These are phyloP conservation scores for Drosophila hamatofila DNA, from an alignment of 2,888 invertebrate genomes.

Conservation along the genomic window DNA sequence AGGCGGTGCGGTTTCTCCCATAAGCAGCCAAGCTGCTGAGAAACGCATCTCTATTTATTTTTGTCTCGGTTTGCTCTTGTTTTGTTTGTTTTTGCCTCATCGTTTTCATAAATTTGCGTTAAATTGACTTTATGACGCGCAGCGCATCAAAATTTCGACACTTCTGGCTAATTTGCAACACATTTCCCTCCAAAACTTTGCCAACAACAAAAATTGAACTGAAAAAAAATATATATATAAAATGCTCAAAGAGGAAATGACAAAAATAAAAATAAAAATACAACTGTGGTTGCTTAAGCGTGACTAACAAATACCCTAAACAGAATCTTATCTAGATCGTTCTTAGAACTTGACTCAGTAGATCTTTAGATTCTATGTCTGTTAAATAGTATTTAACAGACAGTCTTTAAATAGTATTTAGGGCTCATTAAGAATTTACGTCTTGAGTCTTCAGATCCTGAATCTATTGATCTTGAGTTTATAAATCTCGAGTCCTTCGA, in stretches of 20 bases:
- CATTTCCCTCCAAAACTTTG: slow-evolving; percentile 59
- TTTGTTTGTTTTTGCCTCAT: slow-evolving; percentile 12
- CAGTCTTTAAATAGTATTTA: too few species aligned
- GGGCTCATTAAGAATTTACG: too few species aligned
- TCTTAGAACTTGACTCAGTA: too few species aligned
- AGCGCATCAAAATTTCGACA: slow-evolving; percentile 55
- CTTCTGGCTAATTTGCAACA: slow-evolving; percentile 74
- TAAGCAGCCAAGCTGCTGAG: not conserved
- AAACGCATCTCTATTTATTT: slow-evolving; percentile 20
- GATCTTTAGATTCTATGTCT: too few species aligned
- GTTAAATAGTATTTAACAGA: too few species aligned
- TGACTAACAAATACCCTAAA: not conserved
- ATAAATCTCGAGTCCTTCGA: too few species aligned
- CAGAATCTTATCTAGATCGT: too few species aligned
- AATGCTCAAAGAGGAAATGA: slow-evolving; percentile 60
- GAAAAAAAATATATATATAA: slow-evolving; percentile 17
- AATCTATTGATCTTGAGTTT: too few species aligned
- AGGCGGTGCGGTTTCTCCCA: too few species aligned
- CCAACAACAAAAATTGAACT: slow-evolving; percentile 27
- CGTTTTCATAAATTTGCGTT: slow-evolving; percentile 69
- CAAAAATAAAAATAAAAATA: slow-evolving; percentile 56
- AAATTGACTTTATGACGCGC: slow-evolving; percentile 59
- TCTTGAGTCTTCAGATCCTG: too few species aligned
- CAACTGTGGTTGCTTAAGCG: not conserved
- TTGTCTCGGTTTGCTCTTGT: not conserved